Conservation (phyloP, 2,797 vertebrate species). For the Merluccius polli region DNA sequence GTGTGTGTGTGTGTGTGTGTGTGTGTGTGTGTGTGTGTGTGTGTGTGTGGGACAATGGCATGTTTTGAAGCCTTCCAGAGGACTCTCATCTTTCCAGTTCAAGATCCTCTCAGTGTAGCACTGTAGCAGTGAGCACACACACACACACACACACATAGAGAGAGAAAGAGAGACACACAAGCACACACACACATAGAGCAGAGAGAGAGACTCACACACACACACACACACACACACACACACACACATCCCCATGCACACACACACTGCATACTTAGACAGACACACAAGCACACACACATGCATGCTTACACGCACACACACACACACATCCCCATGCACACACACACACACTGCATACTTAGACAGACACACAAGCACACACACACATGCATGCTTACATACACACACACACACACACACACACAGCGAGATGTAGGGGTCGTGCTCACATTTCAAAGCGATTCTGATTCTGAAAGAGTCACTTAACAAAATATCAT, state of each 20-base stretch:
- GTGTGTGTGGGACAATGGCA: neutral
- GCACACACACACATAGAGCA: constrained; percentile 6
- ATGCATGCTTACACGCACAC: neutral
- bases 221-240: constrained; percentile 34
- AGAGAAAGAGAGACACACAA: neutral
- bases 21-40: constrained; percentile 4
- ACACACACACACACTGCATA: neutral
- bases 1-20: neutral
- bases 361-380: constrained; percentile 2
- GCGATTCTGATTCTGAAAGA: neutral
- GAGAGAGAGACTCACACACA: neutral
- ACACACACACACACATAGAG: constrained; percentile 10
- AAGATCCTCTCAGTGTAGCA: constrained; percentile 83
- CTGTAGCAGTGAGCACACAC: constrained; percentile 70
- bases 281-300: constrained; percentile 8
- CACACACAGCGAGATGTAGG: neutral
- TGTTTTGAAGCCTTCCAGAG: constrained; percentile 83
- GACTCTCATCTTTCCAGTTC: constrained; percentile 98
- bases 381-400: neutral
- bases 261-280: neutral
- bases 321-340: neutral
- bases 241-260: constrained; percentile 6
- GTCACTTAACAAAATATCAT: neutral
- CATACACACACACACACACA: neutral
- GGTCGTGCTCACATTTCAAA: neutral